Conservation (phyloP, 2,888 invertebrate genomes). For the Nebria salina region DNA sequence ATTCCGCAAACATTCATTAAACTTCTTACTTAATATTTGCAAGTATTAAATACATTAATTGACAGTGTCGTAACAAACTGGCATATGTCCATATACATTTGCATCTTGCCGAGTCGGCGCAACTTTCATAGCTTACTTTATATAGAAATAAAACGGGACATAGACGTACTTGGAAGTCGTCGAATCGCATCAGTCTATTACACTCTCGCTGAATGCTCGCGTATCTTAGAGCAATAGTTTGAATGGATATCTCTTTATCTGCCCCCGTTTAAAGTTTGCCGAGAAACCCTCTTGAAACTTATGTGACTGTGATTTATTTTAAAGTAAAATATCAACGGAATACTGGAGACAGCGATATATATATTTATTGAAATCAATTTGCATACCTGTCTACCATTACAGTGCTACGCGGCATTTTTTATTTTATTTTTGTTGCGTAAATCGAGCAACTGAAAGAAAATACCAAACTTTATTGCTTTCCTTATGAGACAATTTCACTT, state of each 20-base stretch:
- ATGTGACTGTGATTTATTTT: neutral
- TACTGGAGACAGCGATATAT: neutral
- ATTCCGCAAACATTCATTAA: neutral
- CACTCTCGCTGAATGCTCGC: neutral
- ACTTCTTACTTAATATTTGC: neutral
- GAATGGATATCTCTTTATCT: neutral
- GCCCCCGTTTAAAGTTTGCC: neutral
- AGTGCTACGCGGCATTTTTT: neutral
- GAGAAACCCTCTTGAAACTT: neutral
- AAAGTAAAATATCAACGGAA: neutral
- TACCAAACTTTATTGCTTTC: neutral
- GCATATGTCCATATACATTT: neutral
- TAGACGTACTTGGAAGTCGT: neutral
- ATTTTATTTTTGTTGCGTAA: neutral
- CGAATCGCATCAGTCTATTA: neutral
- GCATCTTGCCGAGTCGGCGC: neutral
- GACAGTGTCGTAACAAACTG: neutral
- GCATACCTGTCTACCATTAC: neutral
- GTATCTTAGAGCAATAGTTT: neutral
- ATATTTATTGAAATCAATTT: neutral
- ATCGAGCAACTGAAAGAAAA: neutral
- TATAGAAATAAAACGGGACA: neutral
- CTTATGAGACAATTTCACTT: constrained; percentile 6
- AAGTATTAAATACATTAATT: neutral
- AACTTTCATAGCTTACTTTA: neutral